These are phyloP conservation scores for Anarhynchus alexandrinus DNA, from an alignment of 2,113 vertebrate genomes.

Conservation along the genomic window DNA sequence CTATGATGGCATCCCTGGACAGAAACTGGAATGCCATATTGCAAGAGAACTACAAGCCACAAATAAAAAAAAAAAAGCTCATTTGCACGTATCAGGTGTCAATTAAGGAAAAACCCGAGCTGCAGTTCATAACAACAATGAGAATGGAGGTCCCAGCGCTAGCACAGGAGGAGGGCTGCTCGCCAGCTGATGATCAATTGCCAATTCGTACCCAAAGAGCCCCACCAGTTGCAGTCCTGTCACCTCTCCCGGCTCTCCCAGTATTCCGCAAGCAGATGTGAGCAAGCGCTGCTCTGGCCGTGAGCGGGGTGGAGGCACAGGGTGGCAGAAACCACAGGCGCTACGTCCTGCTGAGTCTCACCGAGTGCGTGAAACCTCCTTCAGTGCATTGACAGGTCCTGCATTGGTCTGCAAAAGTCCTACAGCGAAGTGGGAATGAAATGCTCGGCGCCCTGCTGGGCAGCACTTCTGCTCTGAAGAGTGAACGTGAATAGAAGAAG, in stretches of 20 bases:
- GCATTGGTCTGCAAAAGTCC: neutral
- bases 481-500: neutral
- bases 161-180: neutral
- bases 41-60: neutral
- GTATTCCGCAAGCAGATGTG: neutral
- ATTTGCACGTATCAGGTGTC: neutral
- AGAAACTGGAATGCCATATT: neutral
- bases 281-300: neutral
- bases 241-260: neutral
- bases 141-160: neutral
- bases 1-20: neutral
- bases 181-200: fast-evolving
- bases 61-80: neutral
- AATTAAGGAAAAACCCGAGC: neutral
- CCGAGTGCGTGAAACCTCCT: fast-evolving
- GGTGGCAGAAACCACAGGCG: neutral
- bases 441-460: fast-evolving
- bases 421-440: neutral
- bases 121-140: neutral
- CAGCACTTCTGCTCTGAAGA: neutral
- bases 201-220: neutral
- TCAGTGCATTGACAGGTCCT: fast-evolving
- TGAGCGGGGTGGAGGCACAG: fast-evolving
- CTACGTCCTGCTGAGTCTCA: fast-evolving
- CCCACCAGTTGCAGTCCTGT: neutral